Base-by-base conservation (phyloP, 2,888 invertebrate species). In the Busseola fusca region DNA sequence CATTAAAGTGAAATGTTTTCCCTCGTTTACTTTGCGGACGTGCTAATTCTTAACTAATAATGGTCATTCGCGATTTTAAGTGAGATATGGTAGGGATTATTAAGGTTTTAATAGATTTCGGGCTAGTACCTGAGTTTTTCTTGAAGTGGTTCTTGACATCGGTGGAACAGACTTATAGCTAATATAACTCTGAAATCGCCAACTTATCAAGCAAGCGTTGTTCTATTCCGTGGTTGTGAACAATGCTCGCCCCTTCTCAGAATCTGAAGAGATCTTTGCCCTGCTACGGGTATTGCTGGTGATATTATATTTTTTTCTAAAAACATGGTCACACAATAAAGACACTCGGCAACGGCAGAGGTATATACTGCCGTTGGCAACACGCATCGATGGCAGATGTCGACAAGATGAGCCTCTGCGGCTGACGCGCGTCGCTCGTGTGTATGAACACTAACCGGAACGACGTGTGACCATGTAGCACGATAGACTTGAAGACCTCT, bases 1-100 rank as follows among this genome's bases (percentile, higher is more conserved):
- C 92, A 92, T 92, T 91, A 86, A 87, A 90, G 90, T 90, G 88
- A 89, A 93, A 93, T 92, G 91, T 91, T 91, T 87, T 82, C 75
- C 57, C 75, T 77, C 78, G 80, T 83, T 78, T 72, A 80, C 74
- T 78, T 69, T 57, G 82, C 59, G 77, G 83, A 75, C 82, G 85
- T 80, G 84, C 87, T 87, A 83, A 83, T 84, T 83, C 70, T 69
- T n/a, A 54, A 59, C 65, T 69, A 72, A 74, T 72, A 66, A 69
- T 74, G 69, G 64, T 64, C 58, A 66, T 25, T 72, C 27, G 58
- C 30, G 65, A 64, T 75, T 72, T 63, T 70, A 48, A 18, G 34
- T 48, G n/a, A n/a, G 37, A 71, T 21, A 40, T 62, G 21, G 21
- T 7, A 30, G n/a, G 18, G n/a, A 45, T 65, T 37, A 59, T 71